Conservation (phyloP, 2,888 invertebrate genomes). For the Gisinianus flammeolus region DNA sequence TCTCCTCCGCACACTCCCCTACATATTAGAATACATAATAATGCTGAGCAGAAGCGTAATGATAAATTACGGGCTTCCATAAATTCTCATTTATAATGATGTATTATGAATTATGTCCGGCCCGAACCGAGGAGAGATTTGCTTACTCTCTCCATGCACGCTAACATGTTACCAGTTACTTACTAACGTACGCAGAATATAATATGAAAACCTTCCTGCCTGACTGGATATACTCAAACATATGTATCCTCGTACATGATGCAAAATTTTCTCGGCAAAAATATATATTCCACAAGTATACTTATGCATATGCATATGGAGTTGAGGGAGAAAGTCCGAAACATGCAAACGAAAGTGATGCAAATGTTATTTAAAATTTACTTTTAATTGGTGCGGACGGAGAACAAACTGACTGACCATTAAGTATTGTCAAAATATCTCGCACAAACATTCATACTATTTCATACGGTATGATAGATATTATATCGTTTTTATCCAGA, state of each 20-base stretch:
- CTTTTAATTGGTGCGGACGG: slow-evolving; percentile 21
- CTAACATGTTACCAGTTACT: too few relatives aligned
- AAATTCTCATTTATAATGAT: slow-evolving; percentile 26
- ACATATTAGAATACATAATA: not conserved
- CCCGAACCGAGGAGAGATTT: not conserved
- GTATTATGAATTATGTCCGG: slow-evolving; percentile 19
- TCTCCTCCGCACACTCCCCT: too few relatives aligned
- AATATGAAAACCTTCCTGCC: too few relatives aligned
- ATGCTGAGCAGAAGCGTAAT: slow-evolving; percentile 8
- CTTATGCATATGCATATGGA: not conserved
- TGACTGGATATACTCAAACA: too few relatives aligned
- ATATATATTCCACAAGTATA: too few relatives aligned
- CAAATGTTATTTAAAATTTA: slow-evolving; percentile 27
- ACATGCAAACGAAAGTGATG: not conserved
- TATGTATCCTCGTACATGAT: too few relatives aligned
- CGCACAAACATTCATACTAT: too few relatives aligned
- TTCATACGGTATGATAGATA: too few relatives aligned
- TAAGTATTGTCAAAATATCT: slow-evolving; percentile 11
- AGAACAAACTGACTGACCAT: slow-evolving; percentile 17
- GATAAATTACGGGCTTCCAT: slow-evolving; percentile 26
- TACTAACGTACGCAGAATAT: too few relatives aligned
- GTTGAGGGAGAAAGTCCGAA: not conserved
- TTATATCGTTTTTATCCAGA: too few relatives aligned
- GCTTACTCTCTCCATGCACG: not conserved
- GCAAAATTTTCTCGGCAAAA: too few relatives aligned